Percentiles rank a stretch among this genome's conserved stretches.
Evolutionary conservation across 1,140 invertebrate species (phyloP).

Genomic region (Pseudomyrmex dendroicus): DNA sequence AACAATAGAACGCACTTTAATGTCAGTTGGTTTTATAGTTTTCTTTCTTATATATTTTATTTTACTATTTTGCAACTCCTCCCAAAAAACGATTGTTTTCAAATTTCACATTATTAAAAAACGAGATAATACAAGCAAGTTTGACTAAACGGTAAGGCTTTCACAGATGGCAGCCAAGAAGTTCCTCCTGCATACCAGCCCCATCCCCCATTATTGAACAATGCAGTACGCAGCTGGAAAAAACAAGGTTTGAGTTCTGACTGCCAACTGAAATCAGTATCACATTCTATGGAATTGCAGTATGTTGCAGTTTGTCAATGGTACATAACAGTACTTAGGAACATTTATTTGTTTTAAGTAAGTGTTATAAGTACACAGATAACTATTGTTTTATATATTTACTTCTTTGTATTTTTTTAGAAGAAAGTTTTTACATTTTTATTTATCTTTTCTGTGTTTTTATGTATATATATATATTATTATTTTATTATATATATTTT

Average conservation of each 20-base stretch:
- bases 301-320: conserved; percentile 62
- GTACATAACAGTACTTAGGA: conserved; percentile 34
- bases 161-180: conserved; percentile 83
- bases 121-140: conserved; percentile 61
- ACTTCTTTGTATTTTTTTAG: background rate
- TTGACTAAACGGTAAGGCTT: conserved; percentile 83
- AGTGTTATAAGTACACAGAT: conserved; percentile 11
- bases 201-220: conserved; percentile 82
- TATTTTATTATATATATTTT: background rate
- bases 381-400: conserved; percentile 29
- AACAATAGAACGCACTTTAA: too few relatives aligned
- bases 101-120: conserved; percentile 4
- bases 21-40: too few relatives aligned
- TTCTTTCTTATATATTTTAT: background rate
- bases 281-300: conserved; percentile 55
- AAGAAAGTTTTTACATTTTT: background rate
- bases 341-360: conserved; percentile 23
- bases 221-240: conserved; percentile 83
- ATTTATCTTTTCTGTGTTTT: background rate
- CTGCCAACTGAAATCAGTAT: conserved; percentile 69
- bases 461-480: background rate
- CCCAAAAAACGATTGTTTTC: background rate
- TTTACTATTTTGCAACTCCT: background rate
- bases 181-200: conserved; percentile 83
- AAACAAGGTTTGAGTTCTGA: conserved; percentile 82